These are phyloP conservation scores for Calypte anna DNA, from an alignment of 2,113 vertebrate species.

Conservation along the genomic window DNA sequence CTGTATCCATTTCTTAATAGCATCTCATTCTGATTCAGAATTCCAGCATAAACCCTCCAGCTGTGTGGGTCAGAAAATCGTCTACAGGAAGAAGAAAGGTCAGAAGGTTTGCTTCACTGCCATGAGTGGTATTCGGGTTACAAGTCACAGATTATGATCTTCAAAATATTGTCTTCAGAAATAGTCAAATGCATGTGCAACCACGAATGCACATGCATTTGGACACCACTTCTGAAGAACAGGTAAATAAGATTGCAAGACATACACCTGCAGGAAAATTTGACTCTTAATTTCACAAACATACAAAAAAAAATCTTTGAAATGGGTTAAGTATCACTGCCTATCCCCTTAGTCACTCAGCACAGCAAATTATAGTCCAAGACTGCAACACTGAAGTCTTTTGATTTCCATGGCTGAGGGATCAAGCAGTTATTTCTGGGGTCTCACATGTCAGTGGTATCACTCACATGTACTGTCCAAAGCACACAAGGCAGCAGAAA, in stretches of 20 bases:
- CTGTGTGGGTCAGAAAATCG: neutral
- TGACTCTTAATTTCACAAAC: neutral
- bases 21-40: slow-evolving; percentile 66
- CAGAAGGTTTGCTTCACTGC: neutral
- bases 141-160: neutral
- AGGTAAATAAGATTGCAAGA: neutral
- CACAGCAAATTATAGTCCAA: slow-evolving; percentile 11
- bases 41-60: slow-evolving; percentile 76
- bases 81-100: slow-evolving; percentile 21
- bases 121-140: neutral
- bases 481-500: neutral
- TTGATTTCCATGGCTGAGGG: slow-evolving; percentile 16
- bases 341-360: slow-evolving; percentile 19
- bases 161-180: neutral
- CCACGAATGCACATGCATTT: neutral
- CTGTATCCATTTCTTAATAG: neutral
- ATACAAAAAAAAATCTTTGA: neutral
- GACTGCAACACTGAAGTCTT: slow-evolving; percentile 27
- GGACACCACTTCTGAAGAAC: neutral
- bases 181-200: neutral
- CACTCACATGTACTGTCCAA: neutral
- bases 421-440: slow-evolving; percentile 30
- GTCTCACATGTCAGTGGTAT: slow-evolving; percentile 21
- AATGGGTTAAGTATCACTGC: neutral
- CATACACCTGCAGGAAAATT: neutral